Evolutionary conservation across 2,888 invertebrate species (phyloP).

Genomic region (Cremastobaeus sp.): DNA sequence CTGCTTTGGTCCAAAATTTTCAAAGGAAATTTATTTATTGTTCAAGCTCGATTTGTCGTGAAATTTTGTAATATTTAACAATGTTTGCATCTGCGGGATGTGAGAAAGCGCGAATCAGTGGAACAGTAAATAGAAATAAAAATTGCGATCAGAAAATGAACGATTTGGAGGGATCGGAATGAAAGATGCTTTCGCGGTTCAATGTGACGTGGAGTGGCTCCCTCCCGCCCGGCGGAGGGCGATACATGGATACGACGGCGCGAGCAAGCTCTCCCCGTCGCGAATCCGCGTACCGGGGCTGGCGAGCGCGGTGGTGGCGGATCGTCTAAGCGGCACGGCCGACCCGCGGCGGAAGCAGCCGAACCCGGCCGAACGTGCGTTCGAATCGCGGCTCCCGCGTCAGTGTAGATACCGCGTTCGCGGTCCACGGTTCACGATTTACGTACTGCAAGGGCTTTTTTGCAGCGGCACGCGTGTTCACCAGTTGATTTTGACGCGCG

Average conservation of each 20-base stretch:
- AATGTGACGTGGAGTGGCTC: slow-evolving; percentile 15
- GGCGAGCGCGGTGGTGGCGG: slow-evolving; percentile 62
- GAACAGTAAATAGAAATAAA: too few relatives aligned
- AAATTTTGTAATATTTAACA: too few relatives aligned
- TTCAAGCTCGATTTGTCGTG: too few relatives aligned
- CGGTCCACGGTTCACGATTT: slow-evolving; percentile 78
- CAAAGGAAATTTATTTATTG: too few relatives aligned
- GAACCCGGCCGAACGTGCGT: slow-evolving; percentile 74
- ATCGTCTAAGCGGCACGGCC: slow-evolving; percentile 67
- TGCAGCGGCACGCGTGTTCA: slow-evolving; percentile 60
- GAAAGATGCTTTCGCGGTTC: slow-evolving; percentile 14
- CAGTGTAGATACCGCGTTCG: slow-evolving; percentile 78
- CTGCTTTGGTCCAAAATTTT: too few relatives aligned
- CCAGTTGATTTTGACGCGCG: slow-evolving; percentile 47
- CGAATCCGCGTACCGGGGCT: slow-evolving; percentile 41
- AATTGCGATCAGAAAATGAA: background rate
- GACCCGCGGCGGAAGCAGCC: slow-evolving; percentile 67
- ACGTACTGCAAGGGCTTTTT: slow-evolving; percentile 70
- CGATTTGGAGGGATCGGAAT: background rate
- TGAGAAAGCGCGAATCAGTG: too few relatives aligned
- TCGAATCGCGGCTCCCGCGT: slow-evolving; percentile 78
- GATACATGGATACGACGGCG: slow-evolving; percentile 28
- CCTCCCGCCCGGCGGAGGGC: slow-evolving; percentile 30
- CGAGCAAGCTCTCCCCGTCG: slow-evolving; percentile 14
- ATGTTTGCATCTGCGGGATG: too few relatives aligned